Evolutionary conservation across 2,888 invertebrate genomes (phyloP).

Genomic region (Uloborus plumipes): DNA sequence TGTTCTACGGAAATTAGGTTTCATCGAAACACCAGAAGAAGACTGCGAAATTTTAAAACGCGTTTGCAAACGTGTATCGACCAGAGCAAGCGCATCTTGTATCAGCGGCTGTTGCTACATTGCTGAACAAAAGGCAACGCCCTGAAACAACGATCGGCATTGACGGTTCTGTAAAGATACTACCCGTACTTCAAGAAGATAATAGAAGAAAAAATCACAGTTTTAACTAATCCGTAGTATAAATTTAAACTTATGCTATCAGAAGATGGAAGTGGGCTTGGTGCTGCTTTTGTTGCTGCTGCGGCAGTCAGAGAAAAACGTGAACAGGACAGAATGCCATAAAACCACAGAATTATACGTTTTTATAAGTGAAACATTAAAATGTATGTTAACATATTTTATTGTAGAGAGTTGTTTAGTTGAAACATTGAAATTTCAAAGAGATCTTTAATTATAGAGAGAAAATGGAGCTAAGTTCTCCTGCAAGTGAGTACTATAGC

Average conservation of each 20-base stretch:
- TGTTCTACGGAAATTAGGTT: constrained; percentile 89
- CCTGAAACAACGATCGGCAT: constrained; percentile 93
- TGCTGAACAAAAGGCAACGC: constrained; percentile 92
- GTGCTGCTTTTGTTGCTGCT: constrained; percentile 94
- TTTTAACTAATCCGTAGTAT: constrained; percentile 81
- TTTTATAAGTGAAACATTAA: too few relatives aligned
- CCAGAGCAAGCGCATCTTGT: constrained; percentile 93
- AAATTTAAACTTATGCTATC: constrained; percentile 94
- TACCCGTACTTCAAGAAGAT: constrained; percentile 96
- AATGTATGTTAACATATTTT: too few relatives aligned
- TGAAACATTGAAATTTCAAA: too few relatives aligned
- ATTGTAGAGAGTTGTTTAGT: too few relatives aligned
- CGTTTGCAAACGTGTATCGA: constrained; percentile 91
- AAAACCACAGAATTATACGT: too few relatives aligned
- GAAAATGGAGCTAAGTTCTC: too few relatives aligned
- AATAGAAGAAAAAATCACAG: constrained; percentile 88
- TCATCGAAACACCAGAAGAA: constrained; percentile 82
- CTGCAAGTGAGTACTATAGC: too few relatives aligned
- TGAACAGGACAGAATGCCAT: too few relatives aligned
- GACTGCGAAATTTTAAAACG: constrained; percentile 93
- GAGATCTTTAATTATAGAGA: too few relatives aligned
- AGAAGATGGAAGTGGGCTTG: constrained; percentile 95
- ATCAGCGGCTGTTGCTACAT: constrained; percentile 84
- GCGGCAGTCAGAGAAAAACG: constrained; percentile 73
- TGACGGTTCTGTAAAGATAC: constrained; percentile 96